Percentiles rank a stretch among this genome's conserved stretches.
These are phyloP conservation scores for Epinephelus coioides DNA, from an alignment of 2,797 vertebrate genomes.

Conservation along the genomic window DNA sequence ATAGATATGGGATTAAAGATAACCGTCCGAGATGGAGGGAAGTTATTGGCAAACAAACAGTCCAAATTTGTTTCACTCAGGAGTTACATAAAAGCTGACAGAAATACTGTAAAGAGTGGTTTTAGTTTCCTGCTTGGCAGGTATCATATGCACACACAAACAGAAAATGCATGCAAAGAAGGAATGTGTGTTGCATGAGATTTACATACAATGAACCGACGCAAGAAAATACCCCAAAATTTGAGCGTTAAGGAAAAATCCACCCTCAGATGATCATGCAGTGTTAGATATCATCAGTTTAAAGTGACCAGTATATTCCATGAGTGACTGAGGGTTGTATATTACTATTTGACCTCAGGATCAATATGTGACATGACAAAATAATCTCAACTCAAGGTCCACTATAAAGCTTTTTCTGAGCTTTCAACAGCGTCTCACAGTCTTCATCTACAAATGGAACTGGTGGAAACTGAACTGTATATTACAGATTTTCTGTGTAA, in stretches of 20 bases:
- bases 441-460: background rate
- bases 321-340: background rate
- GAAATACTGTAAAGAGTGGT: conserved; percentile 35
- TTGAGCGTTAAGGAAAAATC: conserved; percentile 55
- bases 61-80: conserved; percentile 50
- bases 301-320: background rate
- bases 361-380: background rate
- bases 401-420: background rate
- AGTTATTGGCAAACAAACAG: conserved; percentile 66
- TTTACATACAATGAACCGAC: conserved; percentile 5
- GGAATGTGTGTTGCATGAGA: conserved; percentile 50
- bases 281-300: background rate
- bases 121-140: conserved; percentile 37
- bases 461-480: background rate
- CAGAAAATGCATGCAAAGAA: conserved; percentile 33
- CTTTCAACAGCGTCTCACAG: background rate
- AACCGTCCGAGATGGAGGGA: conserved; percentile 54
- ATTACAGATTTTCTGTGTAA: too few relatives aligned
- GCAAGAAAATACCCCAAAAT: background rate
- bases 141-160: conserved; percentile 1
- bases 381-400: background rate
- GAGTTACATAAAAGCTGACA: conserved; percentile 46
- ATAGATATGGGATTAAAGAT: conserved; percentile 76
- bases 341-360: background rate
- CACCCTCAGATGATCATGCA: conserved; percentile 20